Percentiles rank a stretch among this genome's conserved stretches.
These are phyloP conservation scores for Eulacestoma nigropectus DNA, from an alignment of 2,113 vertebrate species.

Conservation along the genomic window DNA sequence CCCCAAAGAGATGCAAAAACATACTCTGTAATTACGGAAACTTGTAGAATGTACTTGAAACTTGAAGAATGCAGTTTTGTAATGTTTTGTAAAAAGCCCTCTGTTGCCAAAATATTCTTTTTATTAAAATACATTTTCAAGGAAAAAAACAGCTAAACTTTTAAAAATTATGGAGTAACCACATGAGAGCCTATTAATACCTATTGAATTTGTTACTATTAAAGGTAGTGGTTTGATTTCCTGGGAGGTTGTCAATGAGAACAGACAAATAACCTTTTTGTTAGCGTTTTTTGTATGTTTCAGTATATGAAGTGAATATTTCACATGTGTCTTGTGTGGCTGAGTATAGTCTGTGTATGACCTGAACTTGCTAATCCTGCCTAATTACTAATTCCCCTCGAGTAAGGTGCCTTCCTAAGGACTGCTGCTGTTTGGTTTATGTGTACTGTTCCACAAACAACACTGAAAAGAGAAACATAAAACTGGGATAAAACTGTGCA, in stretches of 20 bases:
- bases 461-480: neutral
- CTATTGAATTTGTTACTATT: neutral
- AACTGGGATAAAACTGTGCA: neutral
- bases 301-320: neutral
- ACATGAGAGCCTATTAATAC: neutral
- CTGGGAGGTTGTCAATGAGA: neutral
- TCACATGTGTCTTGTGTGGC: accelerated
- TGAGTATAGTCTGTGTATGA: neutral
- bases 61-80: neutral
- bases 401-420: too few species aligned
- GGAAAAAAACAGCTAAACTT: neutral
- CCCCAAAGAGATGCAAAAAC: neutral
- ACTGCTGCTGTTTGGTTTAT: neutral
- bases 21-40: neutral
- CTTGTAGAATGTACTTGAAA: neutral
- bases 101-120: neutral
- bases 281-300: neutral
- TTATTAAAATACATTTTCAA: neutral
- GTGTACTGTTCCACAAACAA: neutral
- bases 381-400: neutral
- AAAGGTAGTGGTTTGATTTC: neutral
- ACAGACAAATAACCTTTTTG: neutral
- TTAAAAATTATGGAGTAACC: neutral
- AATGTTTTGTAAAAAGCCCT: neutral
- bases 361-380: neutral